Conservation (phyloP, 1,140 invertebrate genomes). For the Bombus consobrinus region DNA sequence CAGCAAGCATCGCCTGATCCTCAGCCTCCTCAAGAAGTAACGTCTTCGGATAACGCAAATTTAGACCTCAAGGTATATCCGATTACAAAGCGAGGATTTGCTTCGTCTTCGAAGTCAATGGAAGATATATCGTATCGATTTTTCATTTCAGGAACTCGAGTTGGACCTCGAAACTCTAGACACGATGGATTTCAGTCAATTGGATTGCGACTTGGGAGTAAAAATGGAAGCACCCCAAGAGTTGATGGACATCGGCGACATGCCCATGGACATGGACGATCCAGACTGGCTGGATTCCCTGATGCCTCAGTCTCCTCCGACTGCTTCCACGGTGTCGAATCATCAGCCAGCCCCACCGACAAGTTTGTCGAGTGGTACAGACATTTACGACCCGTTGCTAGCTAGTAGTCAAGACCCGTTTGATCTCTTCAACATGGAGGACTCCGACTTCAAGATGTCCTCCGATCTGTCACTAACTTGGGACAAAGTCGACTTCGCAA, state of each 20-base stretch:
- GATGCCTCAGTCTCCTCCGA: conserved; percentile 80
- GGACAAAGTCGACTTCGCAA: conserved; percentile 87
- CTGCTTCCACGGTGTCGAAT: conserved; percentile 64
- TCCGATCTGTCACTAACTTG: conserved; percentile 83
- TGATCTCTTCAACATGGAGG: conserved; percentile 89
- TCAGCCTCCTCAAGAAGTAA: conserved; percentile 80
- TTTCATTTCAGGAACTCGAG: conserved; percentile 79
- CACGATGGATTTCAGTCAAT: conserved; percentile 84
- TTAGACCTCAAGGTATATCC: conserved; percentile 77
- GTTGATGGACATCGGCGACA: conserved; percentile 81
- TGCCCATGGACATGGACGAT: conserved; percentile 89
- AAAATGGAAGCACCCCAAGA: conserved; percentile 79
- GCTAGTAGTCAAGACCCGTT: conserved; percentile 86
- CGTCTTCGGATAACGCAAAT: conserved; percentile 79
- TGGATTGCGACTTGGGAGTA: conserved; percentile 82
- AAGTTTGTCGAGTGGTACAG: conserved; percentile 76
- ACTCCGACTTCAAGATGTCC: conserved; percentile 86
- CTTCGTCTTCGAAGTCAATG: not conserved
- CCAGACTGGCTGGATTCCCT: conserved; percentile 89
- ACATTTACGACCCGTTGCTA: conserved; percentile 86
- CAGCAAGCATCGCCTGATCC: conserved; percentile 78
- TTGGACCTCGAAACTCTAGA: conserved; percentile 83
- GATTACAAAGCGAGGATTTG: too few species aligned
- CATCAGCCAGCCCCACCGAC: conserved; percentile 68
- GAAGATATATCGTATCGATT: not conserved